Percentiles rank a stretch among this genome's conserved stretches.
Evolutionary conservation across 92 coral and sea anemone genomes (phyloP).

Genomic region (Heliopora coerulea): DNA sequence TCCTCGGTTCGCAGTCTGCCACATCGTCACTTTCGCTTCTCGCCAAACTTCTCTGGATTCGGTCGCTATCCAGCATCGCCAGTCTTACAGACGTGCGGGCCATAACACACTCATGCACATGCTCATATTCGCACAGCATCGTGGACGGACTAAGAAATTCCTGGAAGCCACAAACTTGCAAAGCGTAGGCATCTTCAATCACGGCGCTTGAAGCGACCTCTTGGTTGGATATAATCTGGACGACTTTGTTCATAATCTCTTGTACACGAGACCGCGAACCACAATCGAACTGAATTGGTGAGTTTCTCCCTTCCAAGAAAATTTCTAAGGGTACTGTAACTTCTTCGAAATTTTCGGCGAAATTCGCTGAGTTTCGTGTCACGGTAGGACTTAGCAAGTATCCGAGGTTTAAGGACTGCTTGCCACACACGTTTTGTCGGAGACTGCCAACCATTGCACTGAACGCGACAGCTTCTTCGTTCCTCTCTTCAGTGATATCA

Average conservation of each 20-base stretch:
- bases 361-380: conserved; percentile 52
- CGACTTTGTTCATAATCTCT: conserved; percentile 64
- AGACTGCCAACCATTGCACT: conserved; percentile 69
- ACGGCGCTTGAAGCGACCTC: conserved; percentile 40
- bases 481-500: conserved; percentile 91
- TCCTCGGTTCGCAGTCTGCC: conserved; percentile 66
- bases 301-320: conserved; percentile 57
- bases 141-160: conserved; percentile 75
- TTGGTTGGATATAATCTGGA: conserved; percentile 68
- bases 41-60: conserved; percentile 71
- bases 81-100: conserved; percentile 67
- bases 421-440: conserved; percentile 63
- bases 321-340: conserved; percentile 6
- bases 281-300: conserved; percentile 68
- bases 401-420: conserved; percentile 74
- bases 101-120: conserved; percentile 81
- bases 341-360: conserved; percentile 14
- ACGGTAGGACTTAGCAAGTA: conserved; percentile 88
- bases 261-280: conserved; percentile 62
- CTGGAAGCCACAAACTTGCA: conserved; percentile 90
- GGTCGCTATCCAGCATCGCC: conserved; percentile 82
- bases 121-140: conserved; percentile 86
- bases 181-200: conserved; percentile 55
- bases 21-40: conserved; percentile 75
- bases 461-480: conserved; percentile 87